Evolutionary conservation across 2,888 invertebrate species (phyloP).

Genomic region (Trachelus iudaicus): DNA sequence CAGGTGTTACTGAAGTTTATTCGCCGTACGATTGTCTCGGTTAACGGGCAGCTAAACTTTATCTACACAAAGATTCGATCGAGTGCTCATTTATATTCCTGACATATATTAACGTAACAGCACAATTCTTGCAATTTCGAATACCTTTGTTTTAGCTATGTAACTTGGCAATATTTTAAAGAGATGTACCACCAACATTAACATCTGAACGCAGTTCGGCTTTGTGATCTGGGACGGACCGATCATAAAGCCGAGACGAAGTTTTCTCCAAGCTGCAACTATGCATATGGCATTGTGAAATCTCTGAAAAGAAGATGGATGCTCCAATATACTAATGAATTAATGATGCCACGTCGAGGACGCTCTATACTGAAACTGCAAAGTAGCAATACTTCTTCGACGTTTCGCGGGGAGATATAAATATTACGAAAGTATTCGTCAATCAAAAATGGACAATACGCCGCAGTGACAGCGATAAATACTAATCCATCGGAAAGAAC

Average conservation of each 20-base stretch:
- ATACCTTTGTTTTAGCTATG: slow-evolving; percentile 40
- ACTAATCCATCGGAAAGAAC: slow-evolving; percentile 71
- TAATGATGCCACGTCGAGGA: neutral
- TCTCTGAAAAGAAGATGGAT: slow-evolving; percentile 36
- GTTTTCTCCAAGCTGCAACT: slow-evolving; percentile 68
- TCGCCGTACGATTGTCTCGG: slow-evolving; percentile 29
- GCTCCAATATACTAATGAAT: neutral
- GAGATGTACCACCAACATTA: slow-evolving; percentile 70
- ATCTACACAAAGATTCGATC: slow-evolving; percentile 20
- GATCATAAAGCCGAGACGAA: slow-evolving; percentile 70
- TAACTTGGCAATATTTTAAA: slow-evolving; percentile 70
- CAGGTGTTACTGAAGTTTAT: slow-evolving; percentile 38
- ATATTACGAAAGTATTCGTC: slow-evolving; percentile 66
- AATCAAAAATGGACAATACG: slow-evolving; percentile 71
- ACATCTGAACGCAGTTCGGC: slow-evolving; percentile 71
- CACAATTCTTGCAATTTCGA: neutral
- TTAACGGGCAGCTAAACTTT: slow-evolving; percentile 40
- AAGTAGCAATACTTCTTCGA: slow-evolving; percentile 53
- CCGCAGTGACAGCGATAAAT: slow-evolving; percentile 69
- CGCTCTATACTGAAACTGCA: neutral
- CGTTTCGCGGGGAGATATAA: slow-evolving; percentile 61
- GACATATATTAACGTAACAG: neutral
- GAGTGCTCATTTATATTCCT: neutral
- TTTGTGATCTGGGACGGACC: slow-evolving; percentile 68
- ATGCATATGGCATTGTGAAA: slow-evolving; percentile 72